Base-by-base conservation (phyloP, 2,888 invertebrate species). In the Meiosimyza decipiens region DNA sequence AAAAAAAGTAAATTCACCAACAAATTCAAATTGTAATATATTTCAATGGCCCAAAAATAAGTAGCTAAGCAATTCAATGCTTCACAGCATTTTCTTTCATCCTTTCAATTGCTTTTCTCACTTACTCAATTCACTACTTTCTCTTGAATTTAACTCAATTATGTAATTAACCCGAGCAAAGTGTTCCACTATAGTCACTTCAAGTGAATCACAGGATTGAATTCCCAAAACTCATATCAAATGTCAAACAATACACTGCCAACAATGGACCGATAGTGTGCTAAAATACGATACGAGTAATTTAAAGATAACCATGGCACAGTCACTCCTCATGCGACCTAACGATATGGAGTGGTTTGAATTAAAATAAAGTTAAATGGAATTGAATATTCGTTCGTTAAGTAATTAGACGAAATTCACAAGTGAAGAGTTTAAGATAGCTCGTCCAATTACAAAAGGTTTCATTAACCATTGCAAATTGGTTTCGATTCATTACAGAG, bases 111-210 rank as follows among this genome's bases (percentile, higher is more conserved):
- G 9, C 4, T 55, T 49, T 49, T 13, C 49, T 18, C 50, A 11
- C 49, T 22, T 51, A 60, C 33, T 18, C 40, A 33, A 51, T 40
- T 50, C 16, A 49, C 64, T 22, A 64, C 50, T 40, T 40, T 40
- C 40, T 9, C 40, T 40, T 40, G 4, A 80, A 83, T 80, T 80
- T 83, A 82, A 82, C 85, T 81, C 82, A 83, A 82, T 84, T 84
- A 84, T 81, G 80, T 82, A 82, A 84, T 83, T 82, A 81, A 82
- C 84, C 80, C 82, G 82, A 84, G 80, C 81, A 80, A 78, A 18
- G 62, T 54, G 62, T 40, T 40, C n/a, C 33, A 55, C 15, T 15
- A 40, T 5, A 54, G 55, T 16, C 66, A 54, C 33, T 54, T 40
- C 9, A 40, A 40, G 9, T 55, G 16, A 22, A 50, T 40, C 49